These are phyloP conservation scores for Xestia sexstrigata DNA, from an alignment of 2,888 invertebrate genomes.

Conservation along the genomic window DNA sequence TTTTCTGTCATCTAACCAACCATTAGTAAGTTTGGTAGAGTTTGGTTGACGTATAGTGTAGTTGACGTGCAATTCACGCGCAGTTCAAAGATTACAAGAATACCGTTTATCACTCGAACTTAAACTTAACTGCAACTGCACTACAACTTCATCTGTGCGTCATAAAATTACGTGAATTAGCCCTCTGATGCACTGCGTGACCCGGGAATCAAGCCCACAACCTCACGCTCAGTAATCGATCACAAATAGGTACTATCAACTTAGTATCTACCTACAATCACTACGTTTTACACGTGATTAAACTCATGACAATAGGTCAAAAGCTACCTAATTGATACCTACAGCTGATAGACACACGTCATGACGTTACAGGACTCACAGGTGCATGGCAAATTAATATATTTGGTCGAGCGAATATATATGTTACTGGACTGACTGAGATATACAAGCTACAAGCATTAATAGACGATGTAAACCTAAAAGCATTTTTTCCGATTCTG, in stretches of 20 bases:
- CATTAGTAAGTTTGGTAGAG: no score
- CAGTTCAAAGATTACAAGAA: no score
- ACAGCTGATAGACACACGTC: slow-evolving; percentile 35
- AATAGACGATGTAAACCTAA: no score
- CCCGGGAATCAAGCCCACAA: neutral
- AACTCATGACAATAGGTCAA: slow-evolving; percentile 38
- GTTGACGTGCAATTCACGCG: no score
- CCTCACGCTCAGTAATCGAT: neutral
- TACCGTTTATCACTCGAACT: no score
- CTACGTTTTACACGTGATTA: slow-evolving; percentile 44
- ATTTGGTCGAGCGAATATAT: slow-evolving; percentile 34
- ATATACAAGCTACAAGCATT: neutral
- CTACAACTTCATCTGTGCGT: no score
- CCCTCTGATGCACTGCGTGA: neutral
- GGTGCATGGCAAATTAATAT: slow-evolving; percentile 27
- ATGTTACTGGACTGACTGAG: slow-evolving; percentile 3
- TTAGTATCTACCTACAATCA: neutral
- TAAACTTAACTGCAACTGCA: no score
- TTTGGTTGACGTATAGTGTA: no score
- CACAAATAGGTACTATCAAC: neutral
- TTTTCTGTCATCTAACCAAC: no score
- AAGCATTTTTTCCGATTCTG: no score
- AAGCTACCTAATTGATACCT: slow-evolving; percentile 38
- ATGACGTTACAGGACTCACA: slow-evolving; percentile 39
- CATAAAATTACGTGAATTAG: no score